Evolutionary conservation across 2,888 invertebrate genomes (phyloP), one percentile per base, ranked within the genome.

Genomic region (Zelleria hepariella): DNA sequence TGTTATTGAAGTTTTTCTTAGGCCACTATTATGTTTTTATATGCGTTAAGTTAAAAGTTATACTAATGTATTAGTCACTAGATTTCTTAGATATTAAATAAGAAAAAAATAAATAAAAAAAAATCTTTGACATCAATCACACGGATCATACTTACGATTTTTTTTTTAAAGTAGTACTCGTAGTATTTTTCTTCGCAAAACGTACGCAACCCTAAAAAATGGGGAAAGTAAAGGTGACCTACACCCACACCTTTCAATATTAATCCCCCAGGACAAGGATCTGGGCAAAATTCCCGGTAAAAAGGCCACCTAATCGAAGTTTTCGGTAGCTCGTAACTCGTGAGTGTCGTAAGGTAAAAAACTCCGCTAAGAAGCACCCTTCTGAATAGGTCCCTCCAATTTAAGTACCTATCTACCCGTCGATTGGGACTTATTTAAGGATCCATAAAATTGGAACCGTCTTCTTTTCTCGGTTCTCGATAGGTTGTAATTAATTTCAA

Each of bases 261-360:
- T 25, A 54, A 54, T 54, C 54, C 24, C 54, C 26, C 18, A 54
- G 54, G 54, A 54, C 54, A 54, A 5, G 52, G 57, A 59, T 61
- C 58, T 57, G 58, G 42, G 58, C 57, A 58, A 58, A 57, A 59
- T 47, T 53, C 24, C 25, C n/a, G 54, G 26, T 26, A 54, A 54
- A 26, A 51, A 42, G n/a, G 51, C 23, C 10, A 54, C 61, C 47
- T 57, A 58, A 61, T 61, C 58, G 61, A 61, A 61, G 61, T 57
- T 32, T 57, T 48, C 18, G 57, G 56, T 48, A 18, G 47, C 10
- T 57, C 61, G 58, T 59, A 61, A 61, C 58, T 60, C 58, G 47
- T 21, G 56, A n/a, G 27, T 53, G 58, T 61, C 58, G 8, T 49
- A 49, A 42, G 47, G 47, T 20, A 26, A 54, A 54, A 18, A 54